Evolutionary conservation across 1,140 invertebrate genomes (phyloP).

Genomic region (Drosophila lacteicornis): DNA sequence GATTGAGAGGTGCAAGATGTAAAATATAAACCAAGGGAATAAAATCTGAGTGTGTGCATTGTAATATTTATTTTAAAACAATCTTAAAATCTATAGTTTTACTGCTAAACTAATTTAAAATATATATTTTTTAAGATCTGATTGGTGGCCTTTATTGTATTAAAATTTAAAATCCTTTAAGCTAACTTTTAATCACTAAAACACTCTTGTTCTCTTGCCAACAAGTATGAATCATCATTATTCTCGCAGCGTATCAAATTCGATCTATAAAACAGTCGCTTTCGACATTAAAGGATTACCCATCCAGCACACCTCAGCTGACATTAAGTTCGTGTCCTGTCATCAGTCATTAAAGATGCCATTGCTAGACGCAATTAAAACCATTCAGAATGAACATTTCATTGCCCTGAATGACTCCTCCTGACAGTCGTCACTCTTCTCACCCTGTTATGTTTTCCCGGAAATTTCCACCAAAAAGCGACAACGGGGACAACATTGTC

Average conservation of each 20-base stretch:
- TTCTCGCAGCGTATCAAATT: constrained; percentile 4
- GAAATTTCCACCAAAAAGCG: constrained; percentile 44
- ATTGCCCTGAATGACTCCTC: constrained; percentile 66
- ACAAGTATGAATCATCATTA: constrained; percentile 17
- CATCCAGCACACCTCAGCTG: constrained; percentile 28
- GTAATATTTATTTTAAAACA: too few species aligned
- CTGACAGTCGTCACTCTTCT: constrained; percentile 4
- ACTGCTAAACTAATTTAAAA: background rate
- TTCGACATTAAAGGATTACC: constrained; percentile 30
- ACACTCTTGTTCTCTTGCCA: background rate
- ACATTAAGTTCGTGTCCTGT: constrained; percentile 50
- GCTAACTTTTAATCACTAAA: background rate
- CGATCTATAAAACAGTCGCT: constrained; percentile 14
- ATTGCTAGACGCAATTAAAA: constrained; percentile 82
- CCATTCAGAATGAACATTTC: constrained; percentile 75
- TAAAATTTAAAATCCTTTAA: background rate
- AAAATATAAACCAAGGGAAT: too few species aligned
- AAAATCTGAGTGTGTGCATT: too few species aligned
- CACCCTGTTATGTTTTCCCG: background rate
- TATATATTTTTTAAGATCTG: background rate
- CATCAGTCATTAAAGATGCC: constrained; percentile 74
- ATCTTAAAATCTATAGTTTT: too few species aligned
- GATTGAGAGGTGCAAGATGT: background rate
- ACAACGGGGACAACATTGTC: constrained; percentile 62
- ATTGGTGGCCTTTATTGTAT: too few species aligned